Base-by-base conservation (phyloP, 2,113 vertebrate species). In the Dasyurus viverrinus region DNA sequence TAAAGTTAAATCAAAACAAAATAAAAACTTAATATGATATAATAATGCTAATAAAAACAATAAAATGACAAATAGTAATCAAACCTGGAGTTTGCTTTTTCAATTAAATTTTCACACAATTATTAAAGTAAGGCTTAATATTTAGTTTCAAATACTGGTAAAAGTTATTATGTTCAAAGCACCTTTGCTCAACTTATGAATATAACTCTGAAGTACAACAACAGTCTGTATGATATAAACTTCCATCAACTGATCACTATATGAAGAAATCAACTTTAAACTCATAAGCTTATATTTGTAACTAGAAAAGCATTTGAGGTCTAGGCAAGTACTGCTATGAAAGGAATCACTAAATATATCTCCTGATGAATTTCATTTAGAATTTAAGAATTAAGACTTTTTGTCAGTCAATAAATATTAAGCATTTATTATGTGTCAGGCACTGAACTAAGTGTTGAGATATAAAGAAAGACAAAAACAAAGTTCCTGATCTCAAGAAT, bases 181-280 rank as follows among this genome's bases (percentile, higher is more conserved):
- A 94, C 8, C 47, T 91, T 50, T 48, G 42, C 14, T 55, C 48
- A 89, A 30, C 2, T 90, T 24, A 92, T n/a, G 68, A 84, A 19
- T 42, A 84, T 84, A 84, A 84, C n/a, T 76, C 14, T 84, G n/a
- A 84, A 84, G 68, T 2, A 84, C 36, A 84, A 84, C 36, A 84
- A 42, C 19, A 76, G 22, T 6, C 68, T 42, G 42, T 84, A 42
- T 0, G 19, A 68, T 16, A 36, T 2, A 84, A 84, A 42, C n/a
- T n/a, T 42, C 68, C 7, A 84, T 23, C 19, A 84, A 42, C 68
- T 84, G 7, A 84, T 7, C 1, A 84, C 36, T 68, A 19, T n/a
- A 12, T 76, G 60, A 12, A 76, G 36, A 76, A n/a, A 14, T n/a
- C 60, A 84, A 84, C n/a, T 92, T 95, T 96, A 94, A 93, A 97